Conservation (phyloP, 2,113 vertebrate species). For the Pagrus major region DNA sequence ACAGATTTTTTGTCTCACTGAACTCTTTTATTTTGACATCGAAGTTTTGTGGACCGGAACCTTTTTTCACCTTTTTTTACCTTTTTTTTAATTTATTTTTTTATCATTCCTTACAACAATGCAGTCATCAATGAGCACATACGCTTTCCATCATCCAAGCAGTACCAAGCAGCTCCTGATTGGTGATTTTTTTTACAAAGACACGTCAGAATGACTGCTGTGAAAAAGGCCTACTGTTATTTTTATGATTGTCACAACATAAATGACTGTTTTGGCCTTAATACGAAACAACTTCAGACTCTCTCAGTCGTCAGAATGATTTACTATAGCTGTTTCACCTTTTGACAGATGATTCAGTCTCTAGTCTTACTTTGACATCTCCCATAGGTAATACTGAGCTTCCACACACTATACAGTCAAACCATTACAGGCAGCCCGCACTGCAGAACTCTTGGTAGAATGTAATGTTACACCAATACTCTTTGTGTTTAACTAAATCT, state of each 20-base stretch:
- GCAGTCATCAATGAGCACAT: neutral
- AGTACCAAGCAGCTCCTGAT: too few relatives aligned
- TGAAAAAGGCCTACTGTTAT: neutral
- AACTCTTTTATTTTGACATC: neutral
- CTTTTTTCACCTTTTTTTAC: too few relatives aligned
- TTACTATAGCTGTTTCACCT: neutral
- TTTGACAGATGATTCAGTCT: neutral
- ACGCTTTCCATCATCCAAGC: neutral
- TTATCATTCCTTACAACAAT: neutral
- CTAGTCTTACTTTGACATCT: neutral
- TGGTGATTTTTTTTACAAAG: too few relatives aligned
- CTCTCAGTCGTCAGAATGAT: neutral
- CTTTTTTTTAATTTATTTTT: too few relatives aligned
- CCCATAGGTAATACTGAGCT: neutral
- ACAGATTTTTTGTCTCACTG: neutral
- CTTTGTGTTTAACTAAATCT: too few relatives aligned
- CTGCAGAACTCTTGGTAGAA: neutral
- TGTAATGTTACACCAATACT: neutral
- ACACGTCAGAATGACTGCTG: neutral
- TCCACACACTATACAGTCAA: neutral
- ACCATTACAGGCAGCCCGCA: neutral
- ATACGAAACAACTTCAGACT: neutral
- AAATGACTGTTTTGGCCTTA: neutral
- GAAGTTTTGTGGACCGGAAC: neutral
- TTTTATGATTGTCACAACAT: neutral